A percentile compares a stretch with the other conserved stretches of the same genome.
phyloP scores from a whole-genome alignment of 2,113 vertebrate genomes.

The Amia ocellicauda region DNA sequence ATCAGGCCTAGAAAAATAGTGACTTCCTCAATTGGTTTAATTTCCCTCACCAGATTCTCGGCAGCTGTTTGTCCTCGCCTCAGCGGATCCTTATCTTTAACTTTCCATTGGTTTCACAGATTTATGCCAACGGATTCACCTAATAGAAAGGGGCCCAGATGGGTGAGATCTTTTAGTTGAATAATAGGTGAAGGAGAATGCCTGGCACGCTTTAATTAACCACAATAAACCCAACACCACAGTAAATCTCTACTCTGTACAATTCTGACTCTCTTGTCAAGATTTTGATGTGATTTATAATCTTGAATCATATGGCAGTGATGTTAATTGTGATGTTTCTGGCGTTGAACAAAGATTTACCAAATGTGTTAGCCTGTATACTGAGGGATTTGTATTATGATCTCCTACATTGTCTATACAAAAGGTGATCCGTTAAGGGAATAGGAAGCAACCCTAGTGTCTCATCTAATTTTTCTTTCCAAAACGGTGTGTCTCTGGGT shows the following conservation, averaged over 20 bases:
- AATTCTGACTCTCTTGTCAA: no score
- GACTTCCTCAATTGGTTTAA: slow-evolving; percentile 98
- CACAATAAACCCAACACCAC: background rate
- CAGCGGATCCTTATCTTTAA: slow-evolving; percentile 77
- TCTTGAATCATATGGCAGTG: no score
- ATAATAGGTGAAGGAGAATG: slow-evolving; percentile 22
- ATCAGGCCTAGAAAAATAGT: slow-evolving; percentile 91
- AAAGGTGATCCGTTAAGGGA: no score
- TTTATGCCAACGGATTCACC: slow-evolving; percentile 35
- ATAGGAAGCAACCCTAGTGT: no score
- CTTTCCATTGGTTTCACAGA: slow-evolving; percentile 77
- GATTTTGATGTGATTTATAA: no score
- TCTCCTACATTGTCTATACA: no score
- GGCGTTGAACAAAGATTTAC: no score
- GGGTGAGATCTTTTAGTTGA: slow-evolving; percentile 27
- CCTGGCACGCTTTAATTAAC: slow-evolving; percentile 2
- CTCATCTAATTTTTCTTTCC: no score
- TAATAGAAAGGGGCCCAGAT: slow-evolving; percentile 27
- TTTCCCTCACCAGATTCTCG: slow-evolving; percentile 80
- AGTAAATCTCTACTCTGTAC: background rate
- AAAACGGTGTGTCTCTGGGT: no score
- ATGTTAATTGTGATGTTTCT: no score
- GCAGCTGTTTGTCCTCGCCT: slow-evolving; percentile 80
- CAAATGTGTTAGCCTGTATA: no score
- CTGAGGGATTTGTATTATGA: no score